Conservation (phyloP, 2,797 vertebrate genomes). For the Dryobates pubescens region DNA sequence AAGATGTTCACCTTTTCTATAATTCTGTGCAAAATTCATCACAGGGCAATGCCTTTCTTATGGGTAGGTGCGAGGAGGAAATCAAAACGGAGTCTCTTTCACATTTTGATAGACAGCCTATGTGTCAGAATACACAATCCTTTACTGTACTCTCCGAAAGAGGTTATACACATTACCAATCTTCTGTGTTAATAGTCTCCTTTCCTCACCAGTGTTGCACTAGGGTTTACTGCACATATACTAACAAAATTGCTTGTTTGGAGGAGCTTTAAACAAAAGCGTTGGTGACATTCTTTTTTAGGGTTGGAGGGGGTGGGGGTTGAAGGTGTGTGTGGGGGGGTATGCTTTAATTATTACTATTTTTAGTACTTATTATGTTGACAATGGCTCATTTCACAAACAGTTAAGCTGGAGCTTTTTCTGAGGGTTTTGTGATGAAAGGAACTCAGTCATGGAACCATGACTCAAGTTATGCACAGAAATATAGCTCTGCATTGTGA, state of each 20-base stretch:
- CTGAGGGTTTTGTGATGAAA: not conserved
- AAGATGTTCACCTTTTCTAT: not conserved
- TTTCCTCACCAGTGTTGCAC: not conserved
- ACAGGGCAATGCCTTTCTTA: not conserved
- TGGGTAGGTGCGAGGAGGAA: not conserved
- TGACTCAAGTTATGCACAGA: not conserved
- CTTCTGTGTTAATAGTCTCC: not conserved
- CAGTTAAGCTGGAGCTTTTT: not conserved
- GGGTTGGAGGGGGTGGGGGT: accelerated
- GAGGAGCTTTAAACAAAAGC: not conserved
- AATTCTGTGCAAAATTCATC: not conserved
- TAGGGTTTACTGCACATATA: not conserved
- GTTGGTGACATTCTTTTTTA: not conserved
- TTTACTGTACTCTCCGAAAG: not conserved
- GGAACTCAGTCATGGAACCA: not conserved
- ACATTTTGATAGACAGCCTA: not conserved
- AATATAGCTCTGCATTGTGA: not conserved
- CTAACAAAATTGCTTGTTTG: not conserved
- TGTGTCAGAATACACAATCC: not conserved
- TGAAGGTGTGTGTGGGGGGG: accelerated
- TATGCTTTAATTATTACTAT: not conserved
- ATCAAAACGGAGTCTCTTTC: not conserved
- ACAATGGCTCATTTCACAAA: not conserved
- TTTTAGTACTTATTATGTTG: not conserved
- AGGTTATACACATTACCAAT: not conserved